phyloP scores from a whole-genome alignment of 2,888 invertebrate species.

The Mystacides longicornis region DNA sequence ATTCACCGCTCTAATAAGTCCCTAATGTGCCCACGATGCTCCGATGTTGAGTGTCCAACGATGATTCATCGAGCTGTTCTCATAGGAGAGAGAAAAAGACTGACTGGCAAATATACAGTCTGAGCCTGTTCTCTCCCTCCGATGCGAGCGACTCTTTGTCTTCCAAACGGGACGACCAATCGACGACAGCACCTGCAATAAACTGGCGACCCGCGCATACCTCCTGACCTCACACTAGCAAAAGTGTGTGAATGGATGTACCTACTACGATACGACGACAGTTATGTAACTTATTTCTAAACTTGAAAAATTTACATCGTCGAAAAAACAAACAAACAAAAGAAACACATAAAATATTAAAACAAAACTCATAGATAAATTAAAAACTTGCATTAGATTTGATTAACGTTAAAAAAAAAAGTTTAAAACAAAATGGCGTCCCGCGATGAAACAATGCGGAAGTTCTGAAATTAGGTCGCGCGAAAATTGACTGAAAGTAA shows the following conservation, averaged over 20 bases:
- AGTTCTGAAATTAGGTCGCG: constrained; percentile 22
- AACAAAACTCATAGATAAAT: neutral
- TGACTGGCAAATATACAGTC: constrained; percentile 44
- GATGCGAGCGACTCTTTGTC: constrained; percentile 15
- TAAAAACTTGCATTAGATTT: neutral
- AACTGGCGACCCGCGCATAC: neutral
- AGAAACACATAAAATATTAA: neutral
- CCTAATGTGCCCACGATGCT: neutral
- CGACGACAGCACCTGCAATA: neutral
- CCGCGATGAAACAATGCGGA: constrained; percentile 20
- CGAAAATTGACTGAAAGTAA: constrained; percentile 3
- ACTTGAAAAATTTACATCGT: neutral
- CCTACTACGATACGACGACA: constrained; percentile 3
- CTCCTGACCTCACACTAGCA: neutral
- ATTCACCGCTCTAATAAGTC: constrained; percentile 8
- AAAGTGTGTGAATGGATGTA: neutral
- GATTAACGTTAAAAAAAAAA: constrained; percentile 2
- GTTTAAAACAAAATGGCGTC: constrained; percentile 19
- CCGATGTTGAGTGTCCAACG: neutral
- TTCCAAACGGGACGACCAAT: neutral
- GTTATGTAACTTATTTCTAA: constrained; percentile 10
- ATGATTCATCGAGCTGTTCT: constrained; percentile 46
- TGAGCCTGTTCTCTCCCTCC: constrained; percentile 21
- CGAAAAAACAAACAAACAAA: neutral
- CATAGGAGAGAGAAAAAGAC: constrained; percentile 78